A percentile compares a stretch with the other conserved stretches of the same genome.
Conservation (phyloP, 2,888 invertebrate genomes). For the Standfussiana lucernea region DNA sequence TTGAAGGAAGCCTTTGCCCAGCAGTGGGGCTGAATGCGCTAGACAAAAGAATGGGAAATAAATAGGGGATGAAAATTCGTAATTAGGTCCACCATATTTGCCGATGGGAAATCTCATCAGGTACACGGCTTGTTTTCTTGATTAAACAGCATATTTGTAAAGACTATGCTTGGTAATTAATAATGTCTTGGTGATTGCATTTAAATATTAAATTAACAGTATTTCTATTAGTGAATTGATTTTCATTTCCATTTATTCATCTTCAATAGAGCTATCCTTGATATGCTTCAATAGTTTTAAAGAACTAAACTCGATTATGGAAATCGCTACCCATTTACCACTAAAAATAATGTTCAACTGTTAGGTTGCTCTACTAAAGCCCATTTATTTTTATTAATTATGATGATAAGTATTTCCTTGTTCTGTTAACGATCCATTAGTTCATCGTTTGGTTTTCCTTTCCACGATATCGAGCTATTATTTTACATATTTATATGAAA, state of each 20-base stretch:
- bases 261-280: neutral
- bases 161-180: neutral
- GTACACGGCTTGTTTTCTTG: neutral
- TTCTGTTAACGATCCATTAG: neutral
- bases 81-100: neutral
- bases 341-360: neutral
- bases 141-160: neutral
- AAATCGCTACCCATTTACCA: neutral
- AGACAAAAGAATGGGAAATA: neutral
- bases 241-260: neutral
- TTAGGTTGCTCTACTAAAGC: neutral
- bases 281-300: neutral
- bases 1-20: neutral
- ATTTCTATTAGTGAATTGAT: neutral
- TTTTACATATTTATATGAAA: neutral
- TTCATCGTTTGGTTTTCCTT: slow-evolving; percentile 23
- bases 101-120: neutral
- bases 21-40: neutral
- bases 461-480: neutral
- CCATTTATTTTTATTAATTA: neutral
- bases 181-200: neutral
- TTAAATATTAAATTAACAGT: neutral
- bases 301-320: neutral
- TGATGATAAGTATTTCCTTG: slow-evolving; percentile 16
- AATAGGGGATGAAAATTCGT: neutral